Evolutionary conservation across 1,140 invertebrate species (phyloP).

Genomic region (Trachymyrmex septentrionalis): DNA sequence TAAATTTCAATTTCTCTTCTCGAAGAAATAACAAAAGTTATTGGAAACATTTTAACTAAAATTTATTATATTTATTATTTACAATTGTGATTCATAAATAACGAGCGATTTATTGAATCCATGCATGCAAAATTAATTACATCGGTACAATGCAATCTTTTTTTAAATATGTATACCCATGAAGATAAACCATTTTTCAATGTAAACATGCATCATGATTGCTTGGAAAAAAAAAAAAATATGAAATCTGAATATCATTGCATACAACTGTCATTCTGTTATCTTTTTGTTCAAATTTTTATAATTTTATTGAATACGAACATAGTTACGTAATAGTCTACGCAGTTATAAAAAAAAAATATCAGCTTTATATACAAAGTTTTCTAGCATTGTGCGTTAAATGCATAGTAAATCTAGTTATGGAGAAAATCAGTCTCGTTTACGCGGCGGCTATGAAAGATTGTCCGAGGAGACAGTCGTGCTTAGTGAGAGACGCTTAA

Average conservation of each 20-base stretch:
- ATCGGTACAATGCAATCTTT: neutral
- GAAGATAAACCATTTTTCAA: constrained; percentile 8
- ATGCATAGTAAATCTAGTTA: constrained; percentile 21
- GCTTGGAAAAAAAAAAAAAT: neutral
- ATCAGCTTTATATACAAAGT: neutral
- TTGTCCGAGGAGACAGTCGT: constrained; percentile 31
- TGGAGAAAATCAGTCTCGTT: constrained; percentile 44
- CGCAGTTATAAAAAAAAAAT: neutral
- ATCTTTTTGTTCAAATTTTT: neutral
- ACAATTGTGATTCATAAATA: constrained; percentile 6
- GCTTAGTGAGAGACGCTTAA: constrained; percentile 7
- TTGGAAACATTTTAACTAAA: constrained; percentile 11
- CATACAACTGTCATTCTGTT: neutral
- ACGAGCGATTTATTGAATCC: neutral
- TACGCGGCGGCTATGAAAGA: constrained; percentile 30
- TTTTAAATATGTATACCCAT: neutral
- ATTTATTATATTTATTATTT: constrained; percentile 37
- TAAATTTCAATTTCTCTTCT: constrained; percentile 10
- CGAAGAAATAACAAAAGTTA: neutral
- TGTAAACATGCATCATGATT: neutral
- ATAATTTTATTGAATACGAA: too few species aligned
- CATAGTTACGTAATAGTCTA: neutral
- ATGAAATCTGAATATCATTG: neutral
- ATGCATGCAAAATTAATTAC: constrained; percentile 12
- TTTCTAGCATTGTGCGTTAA: constrained; percentile 21